Base-by-base conservation (phyloP, 35 echinoderm and acorn worm species). In the Hemicentrotus pulcherrimus region DNA sequence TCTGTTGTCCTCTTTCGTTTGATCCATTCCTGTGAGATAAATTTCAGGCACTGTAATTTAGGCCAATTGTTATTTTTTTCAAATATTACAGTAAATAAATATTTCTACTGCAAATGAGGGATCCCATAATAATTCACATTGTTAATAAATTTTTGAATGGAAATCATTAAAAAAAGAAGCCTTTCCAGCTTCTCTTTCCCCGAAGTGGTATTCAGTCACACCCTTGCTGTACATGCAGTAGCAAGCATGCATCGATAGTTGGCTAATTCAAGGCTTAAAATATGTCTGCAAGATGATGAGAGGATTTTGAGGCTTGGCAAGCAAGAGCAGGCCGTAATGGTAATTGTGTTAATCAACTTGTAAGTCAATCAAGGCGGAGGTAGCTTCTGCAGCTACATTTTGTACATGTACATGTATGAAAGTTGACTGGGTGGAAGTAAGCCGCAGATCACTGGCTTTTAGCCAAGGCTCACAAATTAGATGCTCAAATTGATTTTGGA, bases 391-490 rank as follows among this genome's bases (percentile, higher is more conserved):
- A 22, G 65, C 65, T 28, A 41, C 35, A 41, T 41, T 41, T 41
- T 41, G 35, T 41, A 41, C 35, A 41, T 41, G 35, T 41, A 41
- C 35, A 41, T 41, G 35, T 41, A 78, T 78, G 65, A 15, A 78
- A 78, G 65, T 78, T 78, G 65, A 78, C 65, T 78, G 65, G 65
- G 65, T 22, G 65, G 65, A 78, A 78, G 65, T 78, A 28, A n/a
- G 65, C 7, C 65, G 91, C 10, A 58, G 91, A 93, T 93, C 46
- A 93, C 91, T 93, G 91, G 91, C 46, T 93, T 48, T 58, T 93
- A 58, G 91, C 91, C 91, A 93, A 58, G 48, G 91, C 91, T 93
- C n/a, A 93, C 48, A 58, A 93, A 93, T 31, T 90, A 47, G 91
- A 47, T 50, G 48, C 91, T 58, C 32, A 58, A 58, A 47, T 93